phyloP scores from a whole-genome alignment of 1,140 invertebrate genomes.

The Cherax quadricarinatus region DNA sequence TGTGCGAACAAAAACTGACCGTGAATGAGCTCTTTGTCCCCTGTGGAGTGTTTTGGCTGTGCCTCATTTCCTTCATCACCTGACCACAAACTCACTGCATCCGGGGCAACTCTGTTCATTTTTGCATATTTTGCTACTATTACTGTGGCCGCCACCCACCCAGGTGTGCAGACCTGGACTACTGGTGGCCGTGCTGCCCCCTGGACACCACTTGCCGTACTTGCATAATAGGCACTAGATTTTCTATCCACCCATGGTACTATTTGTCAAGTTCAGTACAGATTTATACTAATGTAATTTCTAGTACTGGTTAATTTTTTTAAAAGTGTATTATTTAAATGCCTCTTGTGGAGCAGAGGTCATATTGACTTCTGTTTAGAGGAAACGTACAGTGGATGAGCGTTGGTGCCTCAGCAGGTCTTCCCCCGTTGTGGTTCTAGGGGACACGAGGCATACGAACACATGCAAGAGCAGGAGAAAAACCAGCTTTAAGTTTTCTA shows the following conservation, averaged over 20 bases:
- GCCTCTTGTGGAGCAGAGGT: conserved; percentile 62
- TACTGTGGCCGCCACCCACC: conserved; percentile 24
- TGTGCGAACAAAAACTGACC: conserved; percentile 34
- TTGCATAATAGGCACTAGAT: conserved; percentile 69
- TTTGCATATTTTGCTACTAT: conserved; percentile 58
- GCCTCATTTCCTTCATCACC: conserved; percentile 65
- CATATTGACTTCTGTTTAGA: conserved; percentile 67
- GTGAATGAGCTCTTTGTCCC: conserved; percentile 64
- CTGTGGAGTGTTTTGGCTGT: conserved; percentile 70
- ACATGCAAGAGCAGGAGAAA: conserved; percentile 33
- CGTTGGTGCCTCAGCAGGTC: conserved; percentile 18
- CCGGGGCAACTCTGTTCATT: conserved; percentile 50
- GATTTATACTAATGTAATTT: conserved; percentile 69
- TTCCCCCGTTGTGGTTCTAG: conserved; percentile 8
- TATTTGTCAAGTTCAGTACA: conserved; percentile 68
- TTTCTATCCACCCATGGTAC: conserved; percentile 65
- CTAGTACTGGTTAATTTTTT: conserved; percentile 68
- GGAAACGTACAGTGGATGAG: conserved; percentile 50
- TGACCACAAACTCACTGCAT: conserved; percentile 57
- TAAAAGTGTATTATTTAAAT: conserved; percentile 36
- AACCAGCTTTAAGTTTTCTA: conserved; percentile 7
- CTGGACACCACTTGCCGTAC: conserved; percentile 29
- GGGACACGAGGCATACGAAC: conserved; percentile 31
- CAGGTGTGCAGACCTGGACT: conserved; percentile 15
- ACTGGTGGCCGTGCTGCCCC: neutral